Percentiles rank a stretch among this genome's conserved stretches.
These are phyloP conservation scores for Morbakka virulenta DNA, from an alignment of 30 jellyfish, hydroid and myxozoan species.

Conservation along the genomic window DNA sequence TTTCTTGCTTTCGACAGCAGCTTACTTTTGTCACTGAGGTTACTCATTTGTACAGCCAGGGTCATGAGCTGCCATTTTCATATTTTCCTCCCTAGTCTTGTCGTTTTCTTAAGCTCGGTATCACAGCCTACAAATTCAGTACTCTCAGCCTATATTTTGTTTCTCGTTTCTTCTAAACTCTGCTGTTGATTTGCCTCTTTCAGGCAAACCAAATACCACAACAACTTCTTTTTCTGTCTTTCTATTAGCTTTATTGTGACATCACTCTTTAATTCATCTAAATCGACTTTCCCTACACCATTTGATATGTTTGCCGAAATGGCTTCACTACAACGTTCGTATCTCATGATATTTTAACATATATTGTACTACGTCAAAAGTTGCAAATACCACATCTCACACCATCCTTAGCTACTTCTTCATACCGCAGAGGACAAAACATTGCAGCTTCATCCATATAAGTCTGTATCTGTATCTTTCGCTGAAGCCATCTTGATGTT, in stretches of 20 bases:
- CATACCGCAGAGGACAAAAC: too few species aligned
- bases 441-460: too few species aligned
- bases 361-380: too few species aligned
- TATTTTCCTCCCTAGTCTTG: conserved; percentile 25
- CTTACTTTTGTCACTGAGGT: conserved; percentile 13
- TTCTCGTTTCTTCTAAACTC: conserved; percentile 14
- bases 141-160: not conserved
- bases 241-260: conserved; percentile 14
- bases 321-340: too few species aligned
- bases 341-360: too few species aligned
- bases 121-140: conserved; percentile 6
- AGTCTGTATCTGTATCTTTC: too few species aligned
- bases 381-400: too few species aligned
- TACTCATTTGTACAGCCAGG: conserved; percentile 1
- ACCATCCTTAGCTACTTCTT: too few species aligned
- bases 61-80: conserved; percentile 12
- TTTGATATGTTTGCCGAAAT: conserved; percentile 13
- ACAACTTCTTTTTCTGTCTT: conserved; percentile 21
- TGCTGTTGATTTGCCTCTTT: conserved; percentile 12
- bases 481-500: too few species aligned
- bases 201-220: conserved; percentile 32
- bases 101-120: not conserved
- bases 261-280: not conserved
- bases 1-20: conserved; percentile 29
- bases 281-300: conserved; percentile 9